Evolutionary conservation across 2,888 invertebrate species (phyloP).

Genomic region (Volucella bombylans): DNA sequence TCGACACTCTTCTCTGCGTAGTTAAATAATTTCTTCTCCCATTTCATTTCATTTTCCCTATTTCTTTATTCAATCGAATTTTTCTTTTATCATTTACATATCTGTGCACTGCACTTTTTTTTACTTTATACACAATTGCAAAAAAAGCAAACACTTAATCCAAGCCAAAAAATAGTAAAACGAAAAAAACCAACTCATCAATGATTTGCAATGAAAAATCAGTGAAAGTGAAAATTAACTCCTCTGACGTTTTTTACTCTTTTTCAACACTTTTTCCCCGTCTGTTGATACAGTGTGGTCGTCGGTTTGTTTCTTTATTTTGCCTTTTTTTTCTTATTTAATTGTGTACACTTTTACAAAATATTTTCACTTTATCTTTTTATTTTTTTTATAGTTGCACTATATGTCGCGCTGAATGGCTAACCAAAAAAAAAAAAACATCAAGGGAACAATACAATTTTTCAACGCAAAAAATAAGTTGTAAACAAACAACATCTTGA

Average conservation of each 20-base stretch:
- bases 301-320: constrained; percentile 35
- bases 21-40: constrained; percentile 21
- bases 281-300: constrained; percentile 13
- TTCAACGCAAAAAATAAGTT: constrained; percentile 16
- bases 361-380: constrained; percentile 46
- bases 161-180: constrained; percentile 22
- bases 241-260: constrained; percentile 26
- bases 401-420: constrained; percentile 20
- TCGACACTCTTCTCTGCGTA: constrained; percentile 14
- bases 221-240: constrained; percentile 71
- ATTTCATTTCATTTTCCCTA: constrained; percentile 4
- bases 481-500: constrained; percentile 28
- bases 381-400: constrained; percentile 26
- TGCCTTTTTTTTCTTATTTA: constrained; percentile 24
- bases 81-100: constrained; percentile 8
- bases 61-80: constrained; percentile 2
- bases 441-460: constrained; percentile 42
- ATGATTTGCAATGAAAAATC: constrained; percentile 65
- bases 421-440: constrained; percentile 20
- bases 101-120: constrained; percentile 51
- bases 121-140: constrained; percentile 35
- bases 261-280: constrained; percentile 14
- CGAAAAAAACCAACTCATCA: constrained; percentile 21
- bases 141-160: constrained; percentile 36
- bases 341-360: constrained; percentile 11